Conservation (phyloP, 1,140 invertebrate species). For the Neuroterus valhalla region DNA sequence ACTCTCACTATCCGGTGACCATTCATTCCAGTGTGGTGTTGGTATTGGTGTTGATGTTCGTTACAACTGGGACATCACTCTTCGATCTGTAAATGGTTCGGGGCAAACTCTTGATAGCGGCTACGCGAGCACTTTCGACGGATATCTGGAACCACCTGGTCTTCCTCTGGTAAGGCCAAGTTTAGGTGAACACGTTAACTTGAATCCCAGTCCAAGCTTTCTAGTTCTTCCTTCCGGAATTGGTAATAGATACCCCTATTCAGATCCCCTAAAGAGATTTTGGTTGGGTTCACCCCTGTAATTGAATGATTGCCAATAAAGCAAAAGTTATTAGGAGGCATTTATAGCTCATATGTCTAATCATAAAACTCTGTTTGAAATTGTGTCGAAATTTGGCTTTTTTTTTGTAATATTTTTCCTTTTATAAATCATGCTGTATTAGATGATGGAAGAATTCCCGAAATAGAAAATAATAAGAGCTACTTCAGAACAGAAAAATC, state of each 20-base stretch:
- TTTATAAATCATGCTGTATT: no score
- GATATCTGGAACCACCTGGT: not conserved
- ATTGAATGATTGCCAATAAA: conserved; percentile 14
- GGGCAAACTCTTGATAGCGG: not conserved
- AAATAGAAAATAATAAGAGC: no score
- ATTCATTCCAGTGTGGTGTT: not conserved
- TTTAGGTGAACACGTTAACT: conserved; percentile 16
- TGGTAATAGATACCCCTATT: conserved; percentile 14
- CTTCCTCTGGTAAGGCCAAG: not conserved
- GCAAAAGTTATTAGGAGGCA: not conserved
- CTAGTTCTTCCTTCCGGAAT: conserved; percentile 13
- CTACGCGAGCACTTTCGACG: not conserved
- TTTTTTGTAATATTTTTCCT: no score
- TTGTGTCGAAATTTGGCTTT: no score
- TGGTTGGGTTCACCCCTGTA: not conserved
- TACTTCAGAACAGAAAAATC: no score
- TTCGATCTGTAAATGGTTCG: not conserved
- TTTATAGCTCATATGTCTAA: not conserved
- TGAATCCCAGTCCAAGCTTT: conserved; percentile 1
- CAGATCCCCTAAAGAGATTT: conserved; percentile 14
- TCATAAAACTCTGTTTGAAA: not conserved
- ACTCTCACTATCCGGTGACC: not conserved
- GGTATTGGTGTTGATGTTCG: no score
- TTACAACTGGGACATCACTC: not conserved
- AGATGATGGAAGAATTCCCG: no score